Base-by-base conservation (phyloP, 2,113 vertebrate genomes). In the Caranx melampygus region DNA sequence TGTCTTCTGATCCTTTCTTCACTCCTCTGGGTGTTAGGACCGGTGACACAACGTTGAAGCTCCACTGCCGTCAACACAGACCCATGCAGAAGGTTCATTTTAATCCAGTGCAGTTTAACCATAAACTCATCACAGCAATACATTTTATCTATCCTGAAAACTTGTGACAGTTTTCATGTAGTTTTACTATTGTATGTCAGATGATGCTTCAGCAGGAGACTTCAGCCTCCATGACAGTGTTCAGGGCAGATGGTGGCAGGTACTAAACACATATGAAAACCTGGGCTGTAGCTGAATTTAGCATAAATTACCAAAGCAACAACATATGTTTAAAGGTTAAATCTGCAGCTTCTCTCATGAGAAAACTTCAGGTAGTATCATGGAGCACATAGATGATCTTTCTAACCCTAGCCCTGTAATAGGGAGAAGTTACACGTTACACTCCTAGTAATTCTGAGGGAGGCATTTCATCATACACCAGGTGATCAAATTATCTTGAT, bases 1-100 rank as follows among this genome's bases (percentile, higher is more conserved):
- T 73, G 21, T 52, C 69, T 49, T 84, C 37, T 72, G 77, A 83
- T 68, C 71, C 54, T 51, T 85, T 74, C 54, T 76, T 74, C 67
- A 75, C 70, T 67, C 52, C 69, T 72, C 21, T 52, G 52, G 59
- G 47, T 42, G 26, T 76, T 44, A 66, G 44, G 12, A 65, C 18
- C 7, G 31, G 37, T 59, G 66, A 75, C 49, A 80, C 78, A 70
- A 64, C 49, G 21, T 60, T 61, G n/a, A 66, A 16, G 35, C 65
- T 52, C 15, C 35, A 20, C 35, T n/a, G 26, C 33, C 34, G 61
- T 42, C 26, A 58, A 57, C 31, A 63, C 11, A 2, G 51, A 26
- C 54, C 57, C 62, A 40, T 77, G 54, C 67, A 73, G 49, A 21
- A 42, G 14, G 21, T 70, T 73, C 16, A 55, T 51, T 72, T 9